phyloP scores from a whole-genome alignment of 2,797 vertebrate genomes.

The Pitangus sulphuratus region DNA sequence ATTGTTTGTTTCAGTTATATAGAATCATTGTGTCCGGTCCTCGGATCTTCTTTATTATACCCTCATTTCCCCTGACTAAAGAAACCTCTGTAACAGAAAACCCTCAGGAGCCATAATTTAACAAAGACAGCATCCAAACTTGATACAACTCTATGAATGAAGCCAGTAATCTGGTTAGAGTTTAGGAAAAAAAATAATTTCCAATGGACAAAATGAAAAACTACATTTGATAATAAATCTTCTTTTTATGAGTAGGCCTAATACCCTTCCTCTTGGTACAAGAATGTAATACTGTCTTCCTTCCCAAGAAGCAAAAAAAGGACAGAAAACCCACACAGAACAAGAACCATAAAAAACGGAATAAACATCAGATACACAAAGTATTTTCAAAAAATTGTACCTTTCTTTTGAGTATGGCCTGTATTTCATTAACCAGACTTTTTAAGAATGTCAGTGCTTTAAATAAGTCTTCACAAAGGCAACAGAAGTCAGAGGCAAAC shows the following conservation, averaged over 20 bases:
- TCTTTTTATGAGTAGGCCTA: constrained; percentile 47
- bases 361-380: not conserved
- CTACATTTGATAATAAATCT: constrained; percentile 48
- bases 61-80: constrained; percentile 59
- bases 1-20: constrained; percentile 45
- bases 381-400: not conserved
- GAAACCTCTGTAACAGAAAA: constrained; percentile 38
- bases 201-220: constrained; percentile 19
- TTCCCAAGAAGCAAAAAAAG: constrained; percentile 10
- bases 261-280: constrained; percentile 35
- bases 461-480: not conserved
- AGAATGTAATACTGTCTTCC: not conserved
- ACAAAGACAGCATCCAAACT: constrained; percentile 56
- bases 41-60: constrained; percentile 52
- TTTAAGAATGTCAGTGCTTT: not conserved
- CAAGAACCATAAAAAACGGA: not conserved
- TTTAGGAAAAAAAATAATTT: not conserved
- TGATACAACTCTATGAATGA: constrained; percentile 26
- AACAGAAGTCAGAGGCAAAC: not conserved
- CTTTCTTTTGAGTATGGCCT: not conserved
- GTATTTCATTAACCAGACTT: not conserved
- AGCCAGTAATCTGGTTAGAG: constrained; percentile 22
- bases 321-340: not conserved
- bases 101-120: constrained; percentile 42
- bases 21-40: constrained; percentile 18